A percentile compares a stretch with the other conserved stretches of the same genome.
Conservation (phyloP, 2,888 invertebrate species). For the Laspeyria flexula region DNA sequence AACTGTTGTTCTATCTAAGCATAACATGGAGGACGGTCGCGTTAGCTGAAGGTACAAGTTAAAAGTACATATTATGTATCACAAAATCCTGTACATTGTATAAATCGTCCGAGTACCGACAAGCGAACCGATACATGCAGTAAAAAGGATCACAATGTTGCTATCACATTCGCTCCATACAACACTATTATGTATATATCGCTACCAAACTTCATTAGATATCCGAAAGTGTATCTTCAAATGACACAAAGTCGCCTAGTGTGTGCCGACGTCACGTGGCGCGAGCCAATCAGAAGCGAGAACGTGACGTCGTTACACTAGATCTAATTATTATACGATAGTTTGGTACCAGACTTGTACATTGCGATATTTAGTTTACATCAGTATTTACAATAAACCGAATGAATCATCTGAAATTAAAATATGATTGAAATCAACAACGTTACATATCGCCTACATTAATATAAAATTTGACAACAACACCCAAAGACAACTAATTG, state of each 20-base stretch:
- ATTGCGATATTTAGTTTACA: constrained; percentile 9
- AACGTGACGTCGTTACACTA: constrained; percentile 9
- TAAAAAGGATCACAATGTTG: constrained; percentile 51
- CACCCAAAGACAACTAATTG: constrained; percentile 67
- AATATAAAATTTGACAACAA: constrained; percentile 61
- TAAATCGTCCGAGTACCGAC: constrained; percentile 29
- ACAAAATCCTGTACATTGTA: constrained; percentile 52
- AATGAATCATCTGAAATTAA: constrained; percentile 44
- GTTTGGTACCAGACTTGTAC: constrained; percentile 15
- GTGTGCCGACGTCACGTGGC: constrained; percentile 4
- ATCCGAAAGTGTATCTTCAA: constrained; percentile 9
- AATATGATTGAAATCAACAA: constrained; percentile 33
- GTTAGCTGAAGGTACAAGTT: constrained; percentile 48
- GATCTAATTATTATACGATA: constrained; percentile 10
- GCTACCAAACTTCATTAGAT: constrained; percentile 33
- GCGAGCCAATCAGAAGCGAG: not conserved
- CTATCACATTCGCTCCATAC: constrained; percentile 54
- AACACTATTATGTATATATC: constrained; percentile 48
- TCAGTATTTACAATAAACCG: constrained; percentile 37
- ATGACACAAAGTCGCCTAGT: constrained; percentile 6
- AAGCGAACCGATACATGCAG: constrained; percentile 30
- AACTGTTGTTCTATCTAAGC: constrained; percentile 26
- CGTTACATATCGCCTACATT: constrained; percentile 26
- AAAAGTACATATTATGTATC: constrained; percentile 45
- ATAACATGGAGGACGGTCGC: constrained; percentile 59